phyloP scores from a whole-genome alignment of 2,797 vertebrate species.

The Simalia tracyae region DNA sequence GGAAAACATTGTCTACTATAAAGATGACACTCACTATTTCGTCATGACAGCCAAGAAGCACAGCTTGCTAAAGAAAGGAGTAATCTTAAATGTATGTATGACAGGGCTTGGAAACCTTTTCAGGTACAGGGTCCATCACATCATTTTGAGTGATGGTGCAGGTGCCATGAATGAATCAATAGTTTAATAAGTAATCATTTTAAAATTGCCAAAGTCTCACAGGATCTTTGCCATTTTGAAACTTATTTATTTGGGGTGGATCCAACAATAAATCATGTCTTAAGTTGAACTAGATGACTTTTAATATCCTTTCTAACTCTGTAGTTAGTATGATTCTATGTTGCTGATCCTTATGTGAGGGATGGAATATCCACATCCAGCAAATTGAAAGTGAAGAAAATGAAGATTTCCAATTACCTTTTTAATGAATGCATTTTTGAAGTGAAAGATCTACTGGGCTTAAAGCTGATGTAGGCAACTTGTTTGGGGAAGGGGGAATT shows the following conservation, averaged over 20 bases:
- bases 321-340: too few species aligned
- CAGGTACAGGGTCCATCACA: not conserved
- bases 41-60: constrained; percentile 98
- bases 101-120: not conserved
- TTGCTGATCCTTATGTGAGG: too few species aligned
- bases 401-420: not conserved
- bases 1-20: constrained; percentile 98
- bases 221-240: not conserved
- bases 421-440: not conserved
- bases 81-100: constrained; percentile 84
- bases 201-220: not conserved
- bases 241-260: not conserved
- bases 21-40: constrained; percentile 95
- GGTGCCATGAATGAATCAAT: not conserved
- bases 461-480: not conserved
- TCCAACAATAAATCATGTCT: not conserved
- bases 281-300: not conserved
- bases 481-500: not conserved
- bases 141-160: not conserved
- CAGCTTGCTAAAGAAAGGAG: constrained; percentile 87
- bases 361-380: not conserved
- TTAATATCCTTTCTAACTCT: too few species aligned
- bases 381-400: not conserved
- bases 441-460: not conserved
- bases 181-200: not conserved